A percentile compares a stretch with the other conserved stretches of the same genome.
Evolutionary conservation across 1,140 invertebrate species (phyloP).

Genomic region (Drosophila bipectinata): DNA sequence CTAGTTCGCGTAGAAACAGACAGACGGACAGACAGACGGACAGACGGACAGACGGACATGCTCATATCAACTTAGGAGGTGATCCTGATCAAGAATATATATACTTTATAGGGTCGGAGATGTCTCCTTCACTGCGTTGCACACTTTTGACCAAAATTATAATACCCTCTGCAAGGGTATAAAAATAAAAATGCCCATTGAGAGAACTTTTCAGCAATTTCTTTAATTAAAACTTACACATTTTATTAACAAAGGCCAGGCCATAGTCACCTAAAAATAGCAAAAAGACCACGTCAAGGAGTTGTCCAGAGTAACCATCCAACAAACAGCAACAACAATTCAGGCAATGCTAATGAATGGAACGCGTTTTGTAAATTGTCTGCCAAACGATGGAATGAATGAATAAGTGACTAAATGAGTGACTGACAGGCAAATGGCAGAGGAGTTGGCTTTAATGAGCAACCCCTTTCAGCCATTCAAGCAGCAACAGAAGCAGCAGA

Average conservation of each 20-base stretch:
- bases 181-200: background rate
- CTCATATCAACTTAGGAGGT: too few relatives aligned
- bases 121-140: too few relatives aligned
- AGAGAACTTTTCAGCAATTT: constrained; percentile 12
- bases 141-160: too few relatives aligned
- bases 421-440: constrained; percentile 76
- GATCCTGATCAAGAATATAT: too few relatives aligned
- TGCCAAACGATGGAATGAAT: constrained; percentile 61
- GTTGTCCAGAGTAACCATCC: constrained; percentile 29
- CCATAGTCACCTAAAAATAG: constrained; percentile 47
- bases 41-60: too few relatives aligned
- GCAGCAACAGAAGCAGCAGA: constrained; percentile 14
- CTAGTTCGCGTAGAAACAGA: too few relatives aligned
- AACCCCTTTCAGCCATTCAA: constrained; percentile 15
- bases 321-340: constrained; percentile 17
- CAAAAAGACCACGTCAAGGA: constrained; percentile 31
- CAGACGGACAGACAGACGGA: too few relatives aligned
- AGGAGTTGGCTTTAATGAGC: constrained; percentile 64
- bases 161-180: too few relatives aligned
- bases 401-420: constrained; percentile 65
- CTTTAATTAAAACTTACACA: constrained; percentile 57
- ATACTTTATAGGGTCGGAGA: too few relatives aligned
- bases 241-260: constrained; percentile 45
- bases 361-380: constrained; percentile 76
- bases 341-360: constrained; percentile 74